Base-by-base conservation (phyloP, 2,888 invertebrate genomes). In the Cerastis rubricosa region DNA sequence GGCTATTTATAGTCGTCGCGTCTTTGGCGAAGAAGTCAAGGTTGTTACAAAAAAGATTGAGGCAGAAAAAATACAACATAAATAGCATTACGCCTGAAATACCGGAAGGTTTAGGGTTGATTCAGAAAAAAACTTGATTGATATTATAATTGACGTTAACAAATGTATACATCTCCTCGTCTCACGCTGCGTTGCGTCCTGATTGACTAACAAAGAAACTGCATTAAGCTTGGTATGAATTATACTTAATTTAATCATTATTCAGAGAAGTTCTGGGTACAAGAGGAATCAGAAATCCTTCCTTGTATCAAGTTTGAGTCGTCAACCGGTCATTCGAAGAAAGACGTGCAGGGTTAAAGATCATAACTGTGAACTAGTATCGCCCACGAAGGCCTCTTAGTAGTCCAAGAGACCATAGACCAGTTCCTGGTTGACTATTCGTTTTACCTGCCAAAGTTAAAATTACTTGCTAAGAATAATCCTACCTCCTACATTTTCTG, bases 181-280 rank as follows among this genome's bases (percentile, higher is more conserved):
- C 49, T 49, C 47, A 81, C 49, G 59, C 67, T 76, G 69, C 35
- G 17, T 57, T 63, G 61, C 43, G 0, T 14, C 14, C 43, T 67
- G 76, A 80, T 81, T 71, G 80, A 76, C 45, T 64, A 35, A 80
- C 80, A 80, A 80, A 81, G 63, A 71, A 65, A 57, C 59, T 45
- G 45, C 69, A 54, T 57, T 29, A 40, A 77, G n/a, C 35, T 57
- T 29, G 7, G 25, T 17, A 57, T 9, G 35, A 73, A 80, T 68
- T 68, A 80, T 35, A 68, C 11, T 22, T 68, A 67, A 73, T 79
- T 79, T 79, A 64, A 79, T 71, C 11, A 69, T 64, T 63, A 74
- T 68, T 54, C 22, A 35, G n/a, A 22, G 14, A 54, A 68, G 47
- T 19, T 6, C 12, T 63, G 54, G 47, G 63, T 40, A 35, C 11